These are phyloP conservation scores for Lampris megalopsis DNA, from an alignment of 2,113 vertebrate genomes.

Conservation along the genomic window DNA sequence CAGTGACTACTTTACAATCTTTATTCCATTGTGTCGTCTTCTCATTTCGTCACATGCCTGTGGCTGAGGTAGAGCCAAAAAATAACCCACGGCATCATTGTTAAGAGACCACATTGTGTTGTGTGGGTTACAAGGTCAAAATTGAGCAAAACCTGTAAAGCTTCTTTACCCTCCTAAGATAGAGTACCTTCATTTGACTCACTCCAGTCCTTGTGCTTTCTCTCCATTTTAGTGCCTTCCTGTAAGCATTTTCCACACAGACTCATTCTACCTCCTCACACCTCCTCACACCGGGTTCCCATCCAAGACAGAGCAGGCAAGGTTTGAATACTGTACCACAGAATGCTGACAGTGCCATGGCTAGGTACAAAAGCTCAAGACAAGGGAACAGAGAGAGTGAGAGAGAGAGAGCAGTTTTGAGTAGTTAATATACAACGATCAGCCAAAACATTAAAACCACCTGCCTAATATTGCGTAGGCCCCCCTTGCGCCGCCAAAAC, in stretches of 20 bases:
- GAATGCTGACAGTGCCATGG: constrained; percentile 75
- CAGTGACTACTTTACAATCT: constrained; percentile 62
- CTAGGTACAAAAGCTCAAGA: constrained; percentile 69
- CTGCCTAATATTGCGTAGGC: no score
- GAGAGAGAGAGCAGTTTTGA: constrained; percentile 35
- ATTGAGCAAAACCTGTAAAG: constrained; percentile 61
- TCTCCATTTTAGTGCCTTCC: constrained; percentile 76
- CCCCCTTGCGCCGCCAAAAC: no score
- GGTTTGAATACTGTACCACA: constrained; percentile 68
- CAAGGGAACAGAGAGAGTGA: constrained; percentile 22
- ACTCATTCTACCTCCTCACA: constrained; percentile 72
- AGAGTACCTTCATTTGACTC: constrained; percentile 78
- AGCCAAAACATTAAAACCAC: no score
- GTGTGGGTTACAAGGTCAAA: constrained; percentile 69
- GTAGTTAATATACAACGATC: constrained; percentile 2
- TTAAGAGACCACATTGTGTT: constrained; percentile 63
- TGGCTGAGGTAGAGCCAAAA: constrained; percentile 51
- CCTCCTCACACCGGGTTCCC: constrained; percentile 53
- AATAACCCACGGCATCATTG: constrained; percentile 51
- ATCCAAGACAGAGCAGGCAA: constrained; percentile 63
- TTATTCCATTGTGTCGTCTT: constrained; percentile 39
- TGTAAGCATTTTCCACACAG: constrained; percentile 72
- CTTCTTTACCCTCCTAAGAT: constrained; percentile 69
- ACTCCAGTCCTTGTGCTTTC: constrained; percentile 76
- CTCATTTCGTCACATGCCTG: constrained; percentile 35